Conservation (phyloP, 2,797 vertebrate genomes). For the Notolabrus celidotus region DNA sequence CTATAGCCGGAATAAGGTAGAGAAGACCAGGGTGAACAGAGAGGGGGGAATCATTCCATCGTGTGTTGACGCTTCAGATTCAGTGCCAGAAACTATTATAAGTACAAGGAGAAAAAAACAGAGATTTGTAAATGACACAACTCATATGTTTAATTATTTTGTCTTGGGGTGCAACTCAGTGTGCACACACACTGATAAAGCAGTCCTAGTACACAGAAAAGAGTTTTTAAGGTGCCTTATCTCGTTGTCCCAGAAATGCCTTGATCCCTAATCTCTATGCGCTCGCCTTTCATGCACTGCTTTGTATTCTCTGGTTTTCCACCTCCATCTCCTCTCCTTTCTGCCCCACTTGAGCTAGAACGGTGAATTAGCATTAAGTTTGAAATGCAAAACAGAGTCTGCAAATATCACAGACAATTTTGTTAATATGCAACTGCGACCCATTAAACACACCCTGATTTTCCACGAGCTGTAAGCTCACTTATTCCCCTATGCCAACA, state of each 20-base stretch:
- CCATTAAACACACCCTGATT: not conserved
- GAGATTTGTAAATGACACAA: not conserved
- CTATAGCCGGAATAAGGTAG: not conserved
- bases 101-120: not conserved
- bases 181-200: conserved; percentile 28
- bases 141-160: conserved; percentile 5
- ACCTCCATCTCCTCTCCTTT: conserved; percentile 11
- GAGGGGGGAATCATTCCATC: not conserved
- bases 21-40: not conserved
- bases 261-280: conserved; percentile 44
- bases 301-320: conserved; percentile 5
- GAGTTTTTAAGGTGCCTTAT: conserved; percentile 41
- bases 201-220: conserved; percentile 7
- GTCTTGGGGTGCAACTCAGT: conserved; percentile 7
- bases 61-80: not conserved
- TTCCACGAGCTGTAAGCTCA: not conserved
- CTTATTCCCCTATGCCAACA: not conserved
- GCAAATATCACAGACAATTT: conserved; percentile 17
- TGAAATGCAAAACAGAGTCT: conserved; percentile 42
- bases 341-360: conserved; percentile 11
- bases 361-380: conserved; percentile 3
- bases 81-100: not conserved
- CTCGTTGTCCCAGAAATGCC: conserved; percentile 39
- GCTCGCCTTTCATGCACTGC: conserved; percentile 26
- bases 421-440: conserved; percentile 16